Percentiles rank a stretch among this genome's conserved stretches.
Evolutionary conservation across 2,113 vertebrate genomes (phyloP).

Genomic region (Rana temporaria): DNA sequence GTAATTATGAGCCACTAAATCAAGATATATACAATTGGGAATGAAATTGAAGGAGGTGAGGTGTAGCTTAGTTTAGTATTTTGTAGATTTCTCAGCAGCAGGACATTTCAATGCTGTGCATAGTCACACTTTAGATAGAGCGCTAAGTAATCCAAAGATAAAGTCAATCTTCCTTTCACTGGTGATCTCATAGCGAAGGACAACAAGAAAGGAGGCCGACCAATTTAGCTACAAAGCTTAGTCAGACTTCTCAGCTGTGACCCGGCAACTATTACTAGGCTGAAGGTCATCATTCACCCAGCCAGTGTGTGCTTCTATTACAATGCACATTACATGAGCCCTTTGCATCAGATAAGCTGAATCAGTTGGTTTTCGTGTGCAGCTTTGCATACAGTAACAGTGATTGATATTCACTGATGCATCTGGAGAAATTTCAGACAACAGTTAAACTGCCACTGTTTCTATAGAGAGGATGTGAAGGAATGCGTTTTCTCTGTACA

Average conservation of each 20-base stretch:
- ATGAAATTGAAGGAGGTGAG: too few species aligned
- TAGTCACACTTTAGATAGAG: too few species aligned
- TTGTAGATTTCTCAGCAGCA: too few species aligned
- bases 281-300: conserved; percentile 58
- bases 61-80: too few species aligned
- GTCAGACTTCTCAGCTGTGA: conserved; percentile 62
- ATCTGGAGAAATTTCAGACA: neutral
- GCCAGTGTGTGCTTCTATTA: conserved; percentile 46
- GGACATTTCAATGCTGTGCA: too few species aligned
- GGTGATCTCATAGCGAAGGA: conserved; percentile 49
- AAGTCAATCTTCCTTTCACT: conserved; percentile 5
- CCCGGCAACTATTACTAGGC: conserved; percentile 59
- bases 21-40: too few species aligned
- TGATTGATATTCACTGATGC: neutral
- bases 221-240: conserved; percentile 62
- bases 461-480: too few species aligned
- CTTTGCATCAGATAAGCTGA: conserved; percentile 61
- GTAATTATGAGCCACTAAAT: too few species aligned
- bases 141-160: neutral
- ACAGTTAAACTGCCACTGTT: neutral
- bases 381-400: neutral
- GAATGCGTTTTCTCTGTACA: too few species aligned
- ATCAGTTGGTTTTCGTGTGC: neutral
- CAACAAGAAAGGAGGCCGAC: conserved; percentile 62
- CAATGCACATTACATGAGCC: conserved; percentile 53